Percentiles rank a stretch among this genome's conserved stretches.
These are phyloP conservation scores for Engraulis encrasicolus DNA, from an alignment of 2,113 vertebrate species.

Conservation along the genomic window DNA sequence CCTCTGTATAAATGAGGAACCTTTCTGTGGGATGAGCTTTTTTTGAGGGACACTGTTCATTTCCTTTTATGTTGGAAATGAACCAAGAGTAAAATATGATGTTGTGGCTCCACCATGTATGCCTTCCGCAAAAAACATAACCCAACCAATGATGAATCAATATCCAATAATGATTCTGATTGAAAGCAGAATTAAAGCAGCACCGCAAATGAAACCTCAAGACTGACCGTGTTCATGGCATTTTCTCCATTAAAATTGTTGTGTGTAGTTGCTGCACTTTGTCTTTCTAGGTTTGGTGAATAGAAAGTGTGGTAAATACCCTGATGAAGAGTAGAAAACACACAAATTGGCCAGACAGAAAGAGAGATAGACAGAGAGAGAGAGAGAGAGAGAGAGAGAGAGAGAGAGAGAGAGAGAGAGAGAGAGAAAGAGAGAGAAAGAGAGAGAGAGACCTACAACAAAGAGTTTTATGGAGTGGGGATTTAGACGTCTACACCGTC, in stretches of 20 bases:
- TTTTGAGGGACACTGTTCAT: not conserved
- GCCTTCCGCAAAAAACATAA: not conserved
- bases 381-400: not conserved
- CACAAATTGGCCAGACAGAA: not conserved
- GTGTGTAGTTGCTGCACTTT: no score
- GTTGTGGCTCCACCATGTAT: not conserved
- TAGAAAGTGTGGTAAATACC: not conserved
- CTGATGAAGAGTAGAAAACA: not conserved
- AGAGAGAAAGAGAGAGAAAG: not conserved
- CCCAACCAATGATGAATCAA: not conserved
- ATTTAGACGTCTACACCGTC: no score
- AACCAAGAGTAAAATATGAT: not conserved
- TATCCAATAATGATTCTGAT: slow-evolving; percentile 12
- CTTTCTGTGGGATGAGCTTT: not conserved
- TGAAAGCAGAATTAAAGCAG: no score
- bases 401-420: not conserved
- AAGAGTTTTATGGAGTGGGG: no score
- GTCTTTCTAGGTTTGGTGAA: no score
- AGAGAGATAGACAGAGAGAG: not conserved
- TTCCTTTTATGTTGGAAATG: not conserved
- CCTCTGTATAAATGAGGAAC: not conserved
- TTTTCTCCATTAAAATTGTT: no score
- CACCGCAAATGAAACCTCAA: no score
- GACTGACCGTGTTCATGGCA: no score
- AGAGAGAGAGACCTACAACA: not conserved